These are phyloP conservation scores for Pseudoatta argentina DNA, from an alignment of 1,140 invertebrate genomes.

Conservation along the genomic window DNA sequence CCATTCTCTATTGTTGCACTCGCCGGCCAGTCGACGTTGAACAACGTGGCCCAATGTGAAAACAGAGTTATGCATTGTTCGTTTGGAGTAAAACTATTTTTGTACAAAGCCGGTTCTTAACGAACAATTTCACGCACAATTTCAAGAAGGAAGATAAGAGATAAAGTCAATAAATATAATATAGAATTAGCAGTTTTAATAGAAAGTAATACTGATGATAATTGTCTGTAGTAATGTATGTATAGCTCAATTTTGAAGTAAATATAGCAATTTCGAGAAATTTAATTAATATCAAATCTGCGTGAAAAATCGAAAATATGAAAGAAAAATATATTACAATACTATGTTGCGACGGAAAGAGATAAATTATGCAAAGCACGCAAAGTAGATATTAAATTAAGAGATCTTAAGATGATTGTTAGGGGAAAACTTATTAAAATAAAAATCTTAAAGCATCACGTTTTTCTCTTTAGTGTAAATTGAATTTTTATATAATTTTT, in stretches of 20 bases:
- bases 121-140: not conserved
- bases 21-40: constrained; percentile 59
- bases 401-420: not conserved
- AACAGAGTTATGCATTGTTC: constrained; percentile 15
- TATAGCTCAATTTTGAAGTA: no score
- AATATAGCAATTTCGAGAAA: not conserved
- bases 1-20: constrained; percentile 66
- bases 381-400: not conserved
- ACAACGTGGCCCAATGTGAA: constrained; percentile 50
- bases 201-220: no score
- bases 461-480: not conserved
- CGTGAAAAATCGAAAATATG: not conserved
- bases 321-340: not conserved
- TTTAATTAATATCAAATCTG: not conserved
- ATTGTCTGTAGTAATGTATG: not conserved
- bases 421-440: not conserved
- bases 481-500: not conserved
- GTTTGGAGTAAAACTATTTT: constrained; percentile 31
- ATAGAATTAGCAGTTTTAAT: not conserved
- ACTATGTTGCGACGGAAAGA: not conserved
- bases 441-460: not conserved
- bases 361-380: constrained; percentile 17
- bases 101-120: not conserved
- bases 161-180: not conserved
- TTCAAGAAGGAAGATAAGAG: not conserved